Evolutionary conservation across 2,797 vertebrate genomes (phyloP).

Genomic region (Sciurus carolinensis): DNA sequence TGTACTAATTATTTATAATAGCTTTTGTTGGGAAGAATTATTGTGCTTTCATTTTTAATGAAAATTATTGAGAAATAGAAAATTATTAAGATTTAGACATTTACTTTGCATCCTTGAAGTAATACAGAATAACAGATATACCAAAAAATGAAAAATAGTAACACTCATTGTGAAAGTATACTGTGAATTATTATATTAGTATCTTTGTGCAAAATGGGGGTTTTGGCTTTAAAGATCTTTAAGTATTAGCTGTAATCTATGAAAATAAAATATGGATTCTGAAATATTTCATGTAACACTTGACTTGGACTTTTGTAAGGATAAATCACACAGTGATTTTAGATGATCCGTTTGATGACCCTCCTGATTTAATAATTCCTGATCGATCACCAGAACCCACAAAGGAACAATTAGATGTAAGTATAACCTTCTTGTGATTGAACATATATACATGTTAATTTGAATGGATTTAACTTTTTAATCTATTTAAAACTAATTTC

Average conservation of each 20-base stretch:
- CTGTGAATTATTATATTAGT: background rate
- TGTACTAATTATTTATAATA: constrained; percentile 53
- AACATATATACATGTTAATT: background rate
- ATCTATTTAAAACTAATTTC: constrained; percentile 37
- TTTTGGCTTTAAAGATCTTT: constrained; percentile 50
- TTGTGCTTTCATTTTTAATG: constrained; percentile 11
- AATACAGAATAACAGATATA: constrained; percentile 11
- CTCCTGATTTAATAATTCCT: constrained; percentile 93
- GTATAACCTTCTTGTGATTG: constrained; percentile 81
- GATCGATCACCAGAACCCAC: constrained; percentile 97
- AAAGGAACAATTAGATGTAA: constrained; percentile 96
- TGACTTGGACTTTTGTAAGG: constrained; percentile 88
- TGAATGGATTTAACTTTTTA: background rate
- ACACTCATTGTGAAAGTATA: background rate
- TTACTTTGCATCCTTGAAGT: background rate
- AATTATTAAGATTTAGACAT: constrained; percentile 58
- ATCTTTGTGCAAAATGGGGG: background rate
- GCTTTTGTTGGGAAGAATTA: constrained; percentile 50
- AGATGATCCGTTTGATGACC: constrained; percentile 98
- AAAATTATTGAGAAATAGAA: constrained; percentile 37
- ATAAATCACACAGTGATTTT: constrained; percentile 98
- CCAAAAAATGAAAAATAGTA: background rate
- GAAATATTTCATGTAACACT: constrained; percentile 54
- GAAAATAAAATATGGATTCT: constrained; percentile 57
- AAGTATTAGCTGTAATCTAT: constrained; percentile 13